Evolutionary conservation across 2,113 vertebrate species (phyloP), one percentile per base, ranked within the genome.

Genomic region (Dryoscopus gambensis): DNA sequence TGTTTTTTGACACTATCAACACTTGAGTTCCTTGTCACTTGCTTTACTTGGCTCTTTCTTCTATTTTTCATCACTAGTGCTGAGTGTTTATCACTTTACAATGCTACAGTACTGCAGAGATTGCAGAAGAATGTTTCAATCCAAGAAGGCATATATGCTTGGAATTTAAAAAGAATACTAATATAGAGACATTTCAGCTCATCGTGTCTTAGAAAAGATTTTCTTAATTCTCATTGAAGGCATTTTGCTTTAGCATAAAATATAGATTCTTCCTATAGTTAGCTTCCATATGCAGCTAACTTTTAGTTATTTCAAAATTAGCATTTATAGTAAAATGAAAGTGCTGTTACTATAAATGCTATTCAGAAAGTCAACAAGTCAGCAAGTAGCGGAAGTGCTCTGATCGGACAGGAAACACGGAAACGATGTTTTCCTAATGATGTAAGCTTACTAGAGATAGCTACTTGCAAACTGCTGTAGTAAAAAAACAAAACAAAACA

Each of bases 401-500:
- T 87, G 57, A 78, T 35, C 94, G 89, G 88, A 78, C 91, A 93
- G 87, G 70, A 95, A 96, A 90, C 50, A 53, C 64, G 79, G 70
- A 96, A 96, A 87, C 0, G 1, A 73, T 73, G 40, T 85, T 96
- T 97, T 74, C 68, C 46, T 87, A 92, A 89, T 55, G 87, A 97
- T 37, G 73, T 75, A 92, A 93, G 75, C 53, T 52, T 89, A 50
- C 40, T 85, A 89, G 87, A 95, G 95, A 97, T 80, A 89, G 80
- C 35, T 59, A 75, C 79, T 94, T 94, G 49, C 49, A 95, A 91
- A 94, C 71, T 47, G 50, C 47, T 68, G 49, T 73, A 81, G 18
- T 50, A 55, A 65, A 80, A 93, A 93, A 84, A 63, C 7, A 15
- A 44, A 37, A 8, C 5, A 9, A 40, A 49, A 62, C 50, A 21